These are phyloP conservation scores for Monoplex corrugatus DNA, from an alignment of 2,888 invertebrate species.

Conservation along the genomic window DNA sequence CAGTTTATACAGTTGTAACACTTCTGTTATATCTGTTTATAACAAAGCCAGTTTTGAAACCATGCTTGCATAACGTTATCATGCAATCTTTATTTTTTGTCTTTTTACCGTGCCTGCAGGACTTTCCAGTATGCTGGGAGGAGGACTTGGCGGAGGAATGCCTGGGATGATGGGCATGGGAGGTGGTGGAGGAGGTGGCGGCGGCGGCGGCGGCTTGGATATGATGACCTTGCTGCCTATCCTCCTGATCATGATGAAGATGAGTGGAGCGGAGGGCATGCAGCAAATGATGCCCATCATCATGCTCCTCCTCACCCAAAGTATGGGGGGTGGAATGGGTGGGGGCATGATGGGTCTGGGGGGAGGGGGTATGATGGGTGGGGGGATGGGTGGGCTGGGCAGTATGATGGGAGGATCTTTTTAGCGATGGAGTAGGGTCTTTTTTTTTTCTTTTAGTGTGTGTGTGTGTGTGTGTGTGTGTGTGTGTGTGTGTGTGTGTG, in stretches of 20 bases:
- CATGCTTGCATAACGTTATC: too few species aligned
- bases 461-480: background rate
- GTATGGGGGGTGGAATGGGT: background rate
- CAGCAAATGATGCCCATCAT: slow-evolving; percentile 3
- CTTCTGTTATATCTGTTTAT: too few species aligned
- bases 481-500: background rate
- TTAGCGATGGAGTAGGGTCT: too few species aligned
- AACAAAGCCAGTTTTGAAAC: too few species aligned
- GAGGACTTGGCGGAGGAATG: background rate
- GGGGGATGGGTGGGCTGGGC: background rate
- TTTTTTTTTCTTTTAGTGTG: background rate
- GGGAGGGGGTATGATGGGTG: background rate
- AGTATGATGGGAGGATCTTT: background rate
- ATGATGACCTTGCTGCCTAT: background rate
- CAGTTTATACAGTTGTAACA: too few species aligned
- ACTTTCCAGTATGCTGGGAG: background rate
- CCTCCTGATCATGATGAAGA: slow-evolving; percentile 16
- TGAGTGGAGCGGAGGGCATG: background rate
- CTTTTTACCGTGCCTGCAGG: too few species aligned
- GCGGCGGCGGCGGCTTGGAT: background rate
- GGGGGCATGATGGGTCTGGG: slow-evolving; percentile 11
- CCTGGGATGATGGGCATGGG: background rate
- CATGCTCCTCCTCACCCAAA: background rate
- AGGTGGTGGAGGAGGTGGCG: background rate
- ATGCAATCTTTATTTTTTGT: too few species aligned